A percentile compares a stretch with the other conserved stretches of the same genome.
These are phyloP conservation scores for Helicoverpa assulta DNA, from an alignment of 2,888 invertebrate genomes.

Conservation along the genomic window DNA sequence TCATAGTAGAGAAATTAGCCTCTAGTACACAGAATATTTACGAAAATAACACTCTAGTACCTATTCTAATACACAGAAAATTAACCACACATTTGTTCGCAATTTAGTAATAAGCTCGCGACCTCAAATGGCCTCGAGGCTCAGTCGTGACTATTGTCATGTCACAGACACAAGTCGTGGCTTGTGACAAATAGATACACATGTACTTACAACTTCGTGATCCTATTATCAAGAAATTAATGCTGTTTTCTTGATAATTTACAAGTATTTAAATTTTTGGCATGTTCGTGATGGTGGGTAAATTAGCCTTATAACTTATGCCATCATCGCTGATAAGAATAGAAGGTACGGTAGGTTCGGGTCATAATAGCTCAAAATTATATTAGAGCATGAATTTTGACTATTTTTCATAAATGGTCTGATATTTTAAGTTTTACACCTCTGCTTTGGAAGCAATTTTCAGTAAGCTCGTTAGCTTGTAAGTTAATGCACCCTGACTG, in stretches of 20 bases:
- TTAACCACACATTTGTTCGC: conserved; percentile 4
- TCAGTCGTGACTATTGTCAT: conserved; percentile 42
- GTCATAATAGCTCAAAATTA: no score
- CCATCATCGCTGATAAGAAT: no score
- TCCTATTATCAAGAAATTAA: conserved; percentile 20
- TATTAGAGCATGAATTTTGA: no score
- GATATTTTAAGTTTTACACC: no score
- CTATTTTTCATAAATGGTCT: no score
- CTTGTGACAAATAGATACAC: conserved; percentile 36
- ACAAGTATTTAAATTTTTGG: background rate
- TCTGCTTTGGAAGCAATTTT: no score
- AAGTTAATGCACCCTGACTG: no score
- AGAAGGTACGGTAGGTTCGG: no score
- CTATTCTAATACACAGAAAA: conserved; percentile 7
- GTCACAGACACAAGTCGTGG: conserved; percentile 17
- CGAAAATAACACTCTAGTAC: background rate
- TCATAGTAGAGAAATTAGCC: no score
- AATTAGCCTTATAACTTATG: background rate
- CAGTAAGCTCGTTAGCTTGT: no score
- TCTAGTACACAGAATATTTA: background rate
- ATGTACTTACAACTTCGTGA: conserved; percentile 25
- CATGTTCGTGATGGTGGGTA: background rate
- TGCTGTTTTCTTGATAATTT: background rate
- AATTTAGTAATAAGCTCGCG: conserved; percentile 12
- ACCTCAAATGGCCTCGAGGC: conserved; percentile 48